Conservation (phyloP, 37 sponge, comb jelly and placozoan genomes). For the Oscarella lobularis region DNA sequence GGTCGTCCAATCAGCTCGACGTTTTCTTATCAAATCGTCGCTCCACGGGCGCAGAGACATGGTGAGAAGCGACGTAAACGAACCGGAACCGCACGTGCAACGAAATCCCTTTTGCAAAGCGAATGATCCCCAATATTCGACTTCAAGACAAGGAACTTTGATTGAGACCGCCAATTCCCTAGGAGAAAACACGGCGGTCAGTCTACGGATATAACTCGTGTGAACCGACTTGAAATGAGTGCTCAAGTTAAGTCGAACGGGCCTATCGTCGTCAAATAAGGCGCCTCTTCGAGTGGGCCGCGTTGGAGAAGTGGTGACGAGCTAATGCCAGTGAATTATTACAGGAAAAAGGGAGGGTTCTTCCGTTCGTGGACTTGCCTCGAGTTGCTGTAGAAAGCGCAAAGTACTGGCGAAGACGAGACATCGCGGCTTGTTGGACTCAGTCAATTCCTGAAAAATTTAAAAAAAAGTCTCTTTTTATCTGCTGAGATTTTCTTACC, state of each 20-base stretch:
- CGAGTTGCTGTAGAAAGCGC: slow-evolving; percentile 67
- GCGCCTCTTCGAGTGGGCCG: slow-evolving; percentile 71
- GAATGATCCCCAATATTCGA: slow-evolving; percentile 62
- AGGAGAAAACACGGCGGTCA: too few species aligned
- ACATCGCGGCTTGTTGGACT: not conserved
- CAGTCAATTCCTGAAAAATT: slow-evolving; percentile 3
- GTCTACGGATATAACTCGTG: too few species aligned
- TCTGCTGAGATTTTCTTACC: slow-evolving; percentile 4
- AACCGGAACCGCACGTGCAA: slow-evolving; percentile 5
- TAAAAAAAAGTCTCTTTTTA: not conserved
- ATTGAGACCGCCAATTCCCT: slow-evolving; percentile 26
- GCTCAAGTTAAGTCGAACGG: slow-evolving; percentile 25
- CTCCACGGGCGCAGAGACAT: not conserved
- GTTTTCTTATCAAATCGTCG: not conserved
- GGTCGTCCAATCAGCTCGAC: not conserved
- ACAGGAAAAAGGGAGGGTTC: too few species aligned
- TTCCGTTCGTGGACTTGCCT: slow-evolving; percentile 29
- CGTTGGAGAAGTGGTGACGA: slow-evolving; percentile 25
- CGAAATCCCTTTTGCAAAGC: slow-evolving; percentile 46
- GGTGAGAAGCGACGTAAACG: not conserved
- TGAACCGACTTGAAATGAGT: not conserved
- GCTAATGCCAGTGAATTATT: not conserved
- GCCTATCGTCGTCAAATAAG: slow-evolving; percentile 32
- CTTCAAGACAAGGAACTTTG: slow-evolving; percentile 15
- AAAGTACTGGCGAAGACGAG: slow-evolving; percentile 78